Base-by-base conservation (phyloP, 53 echinoderm and acorn worm species). In the Paelopatides confundens region DNA sequence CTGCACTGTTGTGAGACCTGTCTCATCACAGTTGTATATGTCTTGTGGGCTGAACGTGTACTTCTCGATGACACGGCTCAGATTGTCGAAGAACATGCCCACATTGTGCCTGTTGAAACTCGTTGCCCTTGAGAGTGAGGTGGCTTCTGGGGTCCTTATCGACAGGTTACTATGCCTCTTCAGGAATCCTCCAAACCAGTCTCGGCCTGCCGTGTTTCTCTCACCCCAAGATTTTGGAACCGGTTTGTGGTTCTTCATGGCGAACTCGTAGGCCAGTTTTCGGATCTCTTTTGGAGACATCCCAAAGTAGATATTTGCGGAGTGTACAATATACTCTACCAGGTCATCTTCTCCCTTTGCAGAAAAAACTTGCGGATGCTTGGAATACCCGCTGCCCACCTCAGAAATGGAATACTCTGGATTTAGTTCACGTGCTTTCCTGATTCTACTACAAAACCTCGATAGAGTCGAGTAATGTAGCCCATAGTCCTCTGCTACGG, bases 1-100 rank as follows among this genome's bases (percentile, higher is more conserved):
- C 28, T 86, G 87, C 69, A 86, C 71, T 31, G 87, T 86, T 49
- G 87, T 86, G 74, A 74, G 51, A 32, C 71, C 87, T 33, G 87
- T 65, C 40, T 85, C 43, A 66, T 85, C 66, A n/a, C 58, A 62
- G 63, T 83, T 83, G 84, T 49, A 79, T n/a, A 52, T 54, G 52
- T 38, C 82, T 23, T 54, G 58, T 53, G 62, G 47, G 34, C 34
- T 34, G 24, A 62, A 53, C 27, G 26, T 11, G 85, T 31, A 46
- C 34, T n/a, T 33, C 67, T 66, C 65, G 13, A 67, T 40, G 7
- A 66, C 65, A 65, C 65, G 12, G 23, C 85, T 68, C 67, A 85
- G 29, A 46, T 66, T 65, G 7, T 85, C 47, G 31, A 66, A 85
- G 48, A 66, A 85, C 66, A 17, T 46, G 66, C 48, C 48, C 17